Base-by-base conservation (phyloP, 2,888 invertebrate genomes). In the Ophion ventricosus region DNA sequence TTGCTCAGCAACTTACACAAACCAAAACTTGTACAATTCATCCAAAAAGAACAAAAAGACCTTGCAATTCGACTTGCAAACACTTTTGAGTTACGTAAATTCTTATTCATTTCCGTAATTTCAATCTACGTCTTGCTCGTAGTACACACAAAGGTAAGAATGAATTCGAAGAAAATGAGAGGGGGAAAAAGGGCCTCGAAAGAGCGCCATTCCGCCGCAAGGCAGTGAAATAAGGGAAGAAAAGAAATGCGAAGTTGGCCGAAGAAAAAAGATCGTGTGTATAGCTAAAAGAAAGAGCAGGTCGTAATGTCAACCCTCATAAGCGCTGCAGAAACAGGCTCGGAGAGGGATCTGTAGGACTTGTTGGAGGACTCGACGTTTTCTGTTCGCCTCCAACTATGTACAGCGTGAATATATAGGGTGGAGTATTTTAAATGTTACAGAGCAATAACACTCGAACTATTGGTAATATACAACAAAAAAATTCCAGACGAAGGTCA, bases 221-320 rank as follows among this genome's bases (percentile, higher is more conserved):
- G 66, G 70, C 74, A 66, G 54, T 75, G 64, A 81, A 81, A 82
- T 49, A 72, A 82, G 63, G 69, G 25, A 66, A 63, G 25, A 69
- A 43, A 23, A 23, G 54, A 67, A 29, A n/a, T 35, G 54, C 54
- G 64, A 72, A 77, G 49, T 76, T 70, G 1, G 43, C 1, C 26
- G 54, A 11, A 64, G 40, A 80, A 64, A 80, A 80, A 61, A 83
- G 76, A 80, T 74, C 74, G 74, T 70, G 64, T 69, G 74, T 69
- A 61, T 35, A 35, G 35, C 35, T 35, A 73, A 8, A 26, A 66
- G 79, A n/a, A 75, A 64, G 54, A 35, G 49, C 40, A 72, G 49
- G 69, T 69, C 67, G 80, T 57, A 77, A 84, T 69, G 77, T 84
- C 73, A 43, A 64, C 35, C 74, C 74, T 78, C 64, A 82, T 67